Evolutionary conservation across 2,888 invertebrate species (phyloP).

Genomic region (Asteroscopus sphinx): DNA sequence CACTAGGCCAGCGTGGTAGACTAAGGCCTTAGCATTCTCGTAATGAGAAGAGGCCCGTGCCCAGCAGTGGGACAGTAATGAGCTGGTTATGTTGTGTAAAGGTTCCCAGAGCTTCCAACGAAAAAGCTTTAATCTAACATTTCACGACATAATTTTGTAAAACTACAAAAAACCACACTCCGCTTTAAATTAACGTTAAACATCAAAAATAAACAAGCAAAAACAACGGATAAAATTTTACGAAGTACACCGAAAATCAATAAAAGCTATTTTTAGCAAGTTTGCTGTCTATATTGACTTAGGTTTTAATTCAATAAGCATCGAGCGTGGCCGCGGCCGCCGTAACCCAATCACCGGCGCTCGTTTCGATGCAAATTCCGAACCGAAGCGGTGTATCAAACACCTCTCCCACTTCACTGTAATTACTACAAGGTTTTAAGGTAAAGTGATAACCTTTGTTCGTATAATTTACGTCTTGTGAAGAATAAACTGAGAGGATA

Average conservation of each 20-base stretch:
- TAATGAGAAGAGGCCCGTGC: too few species aligned
- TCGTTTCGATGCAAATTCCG: slow-evolving; percentile 79
- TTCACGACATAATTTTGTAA: too few species aligned
- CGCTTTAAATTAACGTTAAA: not conserved
- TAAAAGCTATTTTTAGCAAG: slow-evolving; percentile 43
- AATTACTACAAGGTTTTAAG: slow-evolving; percentile 42
- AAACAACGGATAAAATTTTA: slow-evolving; percentile 20
- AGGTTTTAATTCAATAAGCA: slow-evolving; percentile 64
- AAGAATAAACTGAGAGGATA: not conserved
- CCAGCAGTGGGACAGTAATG: too few species aligned
- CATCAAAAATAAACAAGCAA: slow-evolving; percentile 30
- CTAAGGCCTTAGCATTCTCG: too few species aligned
- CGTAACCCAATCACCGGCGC: slow-evolving; percentile 69
- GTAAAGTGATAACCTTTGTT: slow-evolving; percentile 4
- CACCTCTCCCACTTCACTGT: slow-evolving; percentile 29
- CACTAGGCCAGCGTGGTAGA: too few species aligned
- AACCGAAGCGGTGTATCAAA: slow-evolving; percentile 49
- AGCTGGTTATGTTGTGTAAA: too few species aligned
- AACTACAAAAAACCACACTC: slow-evolving; percentile 5
- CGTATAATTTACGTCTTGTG: not conserved
- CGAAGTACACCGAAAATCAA: slow-evolving; percentile 47
- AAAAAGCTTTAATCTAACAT: too few species aligned
- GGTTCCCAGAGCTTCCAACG: too few species aligned
- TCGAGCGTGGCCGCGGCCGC: slow-evolving; percentile 54
- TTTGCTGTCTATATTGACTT: slow-evolving; percentile 49